Conservation (phyloP, 2,888 invertebrate species). For the Mimachlamys varia region DNA sequence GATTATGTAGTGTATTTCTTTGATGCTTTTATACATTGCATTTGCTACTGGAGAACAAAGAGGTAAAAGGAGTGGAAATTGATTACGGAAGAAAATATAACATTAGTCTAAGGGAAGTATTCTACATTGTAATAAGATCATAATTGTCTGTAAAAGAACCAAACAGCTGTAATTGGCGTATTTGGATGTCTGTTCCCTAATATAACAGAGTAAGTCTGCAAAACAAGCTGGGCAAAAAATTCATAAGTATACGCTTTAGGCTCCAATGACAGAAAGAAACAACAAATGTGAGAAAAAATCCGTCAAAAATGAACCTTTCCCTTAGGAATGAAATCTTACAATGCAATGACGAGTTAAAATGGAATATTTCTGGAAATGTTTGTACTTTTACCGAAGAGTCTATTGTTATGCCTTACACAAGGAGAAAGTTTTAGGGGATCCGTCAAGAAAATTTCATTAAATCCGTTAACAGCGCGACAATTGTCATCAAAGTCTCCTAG, state of each 20-base stretch:
- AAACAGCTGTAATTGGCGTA: not conserved
- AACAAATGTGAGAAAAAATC: not conserved
- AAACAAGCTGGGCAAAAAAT: not conserved
- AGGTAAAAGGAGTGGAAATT: not conserved
- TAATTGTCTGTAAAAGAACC: not conserved
- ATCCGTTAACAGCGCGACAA: not conserved
- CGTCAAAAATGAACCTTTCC: not conserved
- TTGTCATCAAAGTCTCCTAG: not conserved
- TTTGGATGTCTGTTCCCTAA: not conserved
- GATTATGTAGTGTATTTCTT: no score
- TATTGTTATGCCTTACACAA: not conserved
- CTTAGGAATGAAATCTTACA: not conserved
- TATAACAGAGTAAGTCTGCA: not conserved
- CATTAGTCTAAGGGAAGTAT: not conserved
- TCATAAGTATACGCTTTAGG: not conserved
- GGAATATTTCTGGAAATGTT: not conserved
- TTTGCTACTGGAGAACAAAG: not conserved
- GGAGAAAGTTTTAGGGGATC: not conserved
- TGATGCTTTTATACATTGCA: no score
- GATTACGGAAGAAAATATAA: not conserved
- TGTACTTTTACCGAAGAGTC: not conserved
- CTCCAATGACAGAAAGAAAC: not conserved
- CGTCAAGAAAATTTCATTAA: not conserved
- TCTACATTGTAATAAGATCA: not conserved
- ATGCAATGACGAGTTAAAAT: not conserved